Evolutionary conservation across 2,888 invertebrate genomes (phyloP), one percentile per base, ranked within the genome.

Genomic region (Cantharis flavilabris): DNA sequence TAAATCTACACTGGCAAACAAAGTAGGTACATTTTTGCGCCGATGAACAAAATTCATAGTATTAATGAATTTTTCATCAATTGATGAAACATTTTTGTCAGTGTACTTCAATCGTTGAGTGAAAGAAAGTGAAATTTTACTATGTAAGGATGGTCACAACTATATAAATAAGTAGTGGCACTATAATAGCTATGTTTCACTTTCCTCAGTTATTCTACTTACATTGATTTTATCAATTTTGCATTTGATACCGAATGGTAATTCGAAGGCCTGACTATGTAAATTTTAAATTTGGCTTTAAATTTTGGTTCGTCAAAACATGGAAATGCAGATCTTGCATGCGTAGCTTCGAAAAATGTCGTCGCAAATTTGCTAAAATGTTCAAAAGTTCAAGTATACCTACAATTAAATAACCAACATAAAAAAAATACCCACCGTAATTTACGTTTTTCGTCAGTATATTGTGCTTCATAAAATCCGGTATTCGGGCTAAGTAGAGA

Each of bases 271-370:
- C 93, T 91, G 11, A 90, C 92, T 73, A 95, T 90, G 2, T 89
- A 90, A 13, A 94, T 90, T 33, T 90, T 89, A 84, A 94, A 87
- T 0, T 80, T 83, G 0, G 89, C 83, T 1, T 83, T 76, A 73
- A 86, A 86, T 0, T 87, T 86, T 0, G 89, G 92, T 79, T 93
- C 93, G 83, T 95, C 95, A 83, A 95, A 95, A 82, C 94, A 92
- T n/a, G 95, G 95, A 86, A 95, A 94, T 0, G 93, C 94, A 79
- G 88, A 89, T 18, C 94, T 91, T 0, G 93, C 93, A 75, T 92
- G 88, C 3, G 91, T 90, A 0, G 92, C 90, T 87, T 93, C 90
- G 16, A 16, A 16, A 83, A 94, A 93, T 82, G 94, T 94, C 0
- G 92, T 89, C 0, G 91, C 93, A 20, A 89, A 80, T 9, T 33